A percentile compares a stretch with the other conserved stretches of the same genome.
Evolutionary conservation across 2,113 vertebrate species (phyloP).

Genomic region (Dasyprocta punctata): DNA sequence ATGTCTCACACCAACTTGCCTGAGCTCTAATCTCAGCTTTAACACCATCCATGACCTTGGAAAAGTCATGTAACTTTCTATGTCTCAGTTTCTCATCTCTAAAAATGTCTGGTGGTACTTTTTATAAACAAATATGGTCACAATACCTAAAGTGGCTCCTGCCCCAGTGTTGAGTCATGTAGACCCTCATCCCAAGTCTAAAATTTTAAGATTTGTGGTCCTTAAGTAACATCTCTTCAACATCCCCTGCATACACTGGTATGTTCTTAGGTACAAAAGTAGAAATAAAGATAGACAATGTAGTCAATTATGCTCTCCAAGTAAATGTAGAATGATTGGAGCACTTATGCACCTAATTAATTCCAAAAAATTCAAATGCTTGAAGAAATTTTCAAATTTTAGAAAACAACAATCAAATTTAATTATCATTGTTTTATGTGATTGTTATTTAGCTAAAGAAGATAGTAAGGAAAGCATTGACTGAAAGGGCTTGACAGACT

Average conservation of each 20-base stretch:
- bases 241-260: background rate
- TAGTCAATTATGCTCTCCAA: background rate
- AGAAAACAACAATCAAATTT: background rate
- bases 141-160: background rate
- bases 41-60: background rate
- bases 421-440: background rate
- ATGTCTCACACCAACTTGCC: background rate
- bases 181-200: background rate
- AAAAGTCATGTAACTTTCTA: background rate
- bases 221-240: background rate
- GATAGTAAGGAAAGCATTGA: background rate
- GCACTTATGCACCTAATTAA: background rate
- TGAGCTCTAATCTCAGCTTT: background rate
- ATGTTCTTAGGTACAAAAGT: background rate
- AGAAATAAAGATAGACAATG: background rate
- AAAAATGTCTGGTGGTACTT: background rate
- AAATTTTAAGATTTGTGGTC: background rate
- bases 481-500: background rate
- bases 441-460: background rate
- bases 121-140: background rate
- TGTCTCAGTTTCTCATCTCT: background rate
- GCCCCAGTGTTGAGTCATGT: background rate
- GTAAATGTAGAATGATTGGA: background rate
- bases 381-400: background rate
- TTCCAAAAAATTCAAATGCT: background rate